Base-by-base conservation (phyloP, 2,113 vertebrate species). In the Fregetta grallaria region DNA sequence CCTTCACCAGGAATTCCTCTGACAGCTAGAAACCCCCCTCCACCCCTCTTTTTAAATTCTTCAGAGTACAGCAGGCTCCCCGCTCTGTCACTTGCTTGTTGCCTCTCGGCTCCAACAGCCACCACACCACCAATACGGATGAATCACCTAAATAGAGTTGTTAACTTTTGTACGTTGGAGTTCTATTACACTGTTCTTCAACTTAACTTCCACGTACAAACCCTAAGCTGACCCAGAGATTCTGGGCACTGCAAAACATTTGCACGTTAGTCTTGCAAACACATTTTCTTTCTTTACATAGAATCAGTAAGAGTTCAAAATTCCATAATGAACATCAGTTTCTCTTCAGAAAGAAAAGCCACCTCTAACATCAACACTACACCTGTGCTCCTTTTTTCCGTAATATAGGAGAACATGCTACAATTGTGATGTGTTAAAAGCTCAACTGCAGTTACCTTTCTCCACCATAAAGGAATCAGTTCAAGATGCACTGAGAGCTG, bases 71-170 rank as follows among this genome's bases (percentile, higher is more conserved):
- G 38, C 16, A 30, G 44, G 25, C 29, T 77, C 19, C 58, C 29
- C 0, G 0, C 15, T 27, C 72, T 47, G 56, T 13, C 26, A 9
- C 56, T 22, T 17, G 13, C 32, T 49, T 6, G 22, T 10, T 27
- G 42, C 70, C 70, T 59, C 67, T 62, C 3, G 2, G 36, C 49
- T 66, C 65, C 52, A 23, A 14, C 38, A 19, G 72, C 47, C 63
- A 44, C n/a, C 68, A 29, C 49, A 18, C 1, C 26, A 17, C 65
- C 34, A 30, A 4, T 8, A 20, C 2, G 1, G 11, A 21, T 19
- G 23, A 40, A 66, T 42, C 44, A 15, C 1, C 42, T 29, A 3
- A 34, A 36, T 0, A 65, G 49, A 8, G 14, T 1, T 52, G 50
- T 21, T 36, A 68, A 27, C 21, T 62, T 30, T 6, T 6, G 4